Evolutionary conservation across 2,797 vertebrate genomes (phyloP).

Genomic region (Lophotriccus pileatus): DNA sequence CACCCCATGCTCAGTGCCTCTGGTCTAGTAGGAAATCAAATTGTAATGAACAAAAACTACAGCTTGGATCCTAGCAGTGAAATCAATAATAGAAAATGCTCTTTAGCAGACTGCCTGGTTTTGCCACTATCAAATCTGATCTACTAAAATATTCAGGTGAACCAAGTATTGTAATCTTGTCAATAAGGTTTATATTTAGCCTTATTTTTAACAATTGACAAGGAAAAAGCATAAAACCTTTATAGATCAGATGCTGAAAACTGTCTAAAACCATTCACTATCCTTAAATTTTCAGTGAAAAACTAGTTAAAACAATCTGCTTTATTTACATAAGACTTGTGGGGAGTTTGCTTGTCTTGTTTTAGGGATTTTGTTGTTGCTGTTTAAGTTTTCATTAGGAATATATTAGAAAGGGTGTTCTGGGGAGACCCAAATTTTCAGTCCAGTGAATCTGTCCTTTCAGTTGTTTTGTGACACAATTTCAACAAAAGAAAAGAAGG

Average conservation of each 20-base stretch:
- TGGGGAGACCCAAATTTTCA: neutral
- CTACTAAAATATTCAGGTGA: neutral
- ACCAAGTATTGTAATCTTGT: neutral
- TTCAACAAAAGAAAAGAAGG: neutral
- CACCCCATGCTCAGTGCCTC: neutral
- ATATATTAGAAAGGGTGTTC: neutral
- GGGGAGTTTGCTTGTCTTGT: neutral
- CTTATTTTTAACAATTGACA: neutral
- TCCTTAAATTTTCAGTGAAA: neutral
- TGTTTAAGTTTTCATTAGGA: neutral
- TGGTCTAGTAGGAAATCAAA: neutral
- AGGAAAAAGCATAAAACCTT: neutral
- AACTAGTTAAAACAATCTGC: neutral
- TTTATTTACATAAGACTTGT: neutral
- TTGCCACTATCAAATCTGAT: neutral
- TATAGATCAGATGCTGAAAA: neutral
- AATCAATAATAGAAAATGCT: neutral
- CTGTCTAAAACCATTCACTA: neutral
- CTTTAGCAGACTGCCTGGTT: neutral
- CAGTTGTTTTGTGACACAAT: neutral
- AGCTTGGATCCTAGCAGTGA: neutral
- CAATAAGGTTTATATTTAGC: neutral
- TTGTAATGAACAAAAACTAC: neutral
- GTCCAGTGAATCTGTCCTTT: neutral
- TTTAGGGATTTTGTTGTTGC: neutral